Base-by-base conservation (phyloP, 2,888 invertebrate genomes). In the Gryllus longicercus region DNA sequence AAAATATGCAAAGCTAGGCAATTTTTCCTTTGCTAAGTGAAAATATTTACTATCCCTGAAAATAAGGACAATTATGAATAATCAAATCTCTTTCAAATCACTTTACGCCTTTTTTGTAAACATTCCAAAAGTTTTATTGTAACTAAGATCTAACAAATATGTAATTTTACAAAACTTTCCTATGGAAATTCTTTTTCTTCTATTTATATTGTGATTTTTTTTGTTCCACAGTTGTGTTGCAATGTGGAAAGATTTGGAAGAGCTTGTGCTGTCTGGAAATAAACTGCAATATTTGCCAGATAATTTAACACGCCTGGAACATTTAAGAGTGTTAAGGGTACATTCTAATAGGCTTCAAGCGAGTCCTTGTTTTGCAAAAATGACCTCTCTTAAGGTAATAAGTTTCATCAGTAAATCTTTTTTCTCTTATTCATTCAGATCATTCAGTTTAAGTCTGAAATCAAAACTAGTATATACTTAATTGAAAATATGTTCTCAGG, bases 221-320 rank as follows among this genome's bases (percentile, higher is more conserved):
- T 38, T 38, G 8, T 8, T 8, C 38, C 8, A 5, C 83, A 90
- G 92, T 83, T 94, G 94, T 85, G 90, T 93, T 50, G 90, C 90
- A 78, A 92, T 91, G 84, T 95, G 95, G 95, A 89, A 90, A 1
- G 93, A 94, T 83, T 89, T 96, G 83, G 95, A 96, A 87, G 95
- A 95, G 85, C 86, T 96, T 51, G 92, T 95, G 2, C 85, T 96
- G 77, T 95, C 95, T 2, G 96, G 96, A 51, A 96, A 96, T 85
- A 91, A 92, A 85, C 88, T 96, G 79, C 90, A 92, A 63, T 91
- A 91, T 84, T 88, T 96, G 80, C 95, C 96, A 0, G 93, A 94
- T 83, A 93, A 92, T 85, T 90, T 95, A 81, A 92, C 93, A 16
- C 90, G 91, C 83, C 86, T 95, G 80, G 91, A 91, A 82, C 92